phyloP scores from a whole-genome alignment of 2,888 invertebrate species.

The Cryptosula pallasiana region DNA sequence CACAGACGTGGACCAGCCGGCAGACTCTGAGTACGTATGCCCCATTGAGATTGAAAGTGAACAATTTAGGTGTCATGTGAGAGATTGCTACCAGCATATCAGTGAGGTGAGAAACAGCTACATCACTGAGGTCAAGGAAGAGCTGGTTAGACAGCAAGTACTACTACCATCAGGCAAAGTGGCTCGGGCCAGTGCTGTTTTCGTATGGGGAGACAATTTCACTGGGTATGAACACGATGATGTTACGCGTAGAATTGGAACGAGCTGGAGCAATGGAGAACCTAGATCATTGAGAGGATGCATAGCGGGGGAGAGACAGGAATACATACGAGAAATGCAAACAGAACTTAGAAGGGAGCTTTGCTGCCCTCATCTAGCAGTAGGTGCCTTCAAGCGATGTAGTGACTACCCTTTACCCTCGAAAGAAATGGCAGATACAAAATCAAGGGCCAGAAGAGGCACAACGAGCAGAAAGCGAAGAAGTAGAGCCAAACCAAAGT shows the following conservation, averaged over 20 bases:
- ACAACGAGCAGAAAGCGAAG: no score
- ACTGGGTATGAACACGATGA: neutral
- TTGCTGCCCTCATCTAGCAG: neutral
- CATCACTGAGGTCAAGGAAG: neutral
- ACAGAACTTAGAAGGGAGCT: neutral
- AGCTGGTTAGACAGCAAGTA: neutral
- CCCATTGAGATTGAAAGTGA: neutral
- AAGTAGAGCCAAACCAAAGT: no score
- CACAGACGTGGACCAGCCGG: neutral
- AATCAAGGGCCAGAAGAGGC: no score
- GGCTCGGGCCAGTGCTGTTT: neutral
- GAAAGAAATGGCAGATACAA: no score
- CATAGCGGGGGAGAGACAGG: neutral
- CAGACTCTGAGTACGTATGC: neutral
- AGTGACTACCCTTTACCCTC: no score
- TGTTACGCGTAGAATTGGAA: neutral
- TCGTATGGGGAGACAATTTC: neutral
- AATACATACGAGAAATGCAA: neutral
- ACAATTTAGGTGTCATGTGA: neutral
- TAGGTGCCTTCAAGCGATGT: neutral
- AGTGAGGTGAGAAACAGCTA: neutral
- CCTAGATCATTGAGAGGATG: neutral
- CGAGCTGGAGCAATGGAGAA: neutral
- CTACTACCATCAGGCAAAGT: neutral
- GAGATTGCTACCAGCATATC: neutral